Evolutionary conservation across 2,113 vertebrate species (phyloP).

Genomic region (Sarotherodon lohbergeri): DNA sequence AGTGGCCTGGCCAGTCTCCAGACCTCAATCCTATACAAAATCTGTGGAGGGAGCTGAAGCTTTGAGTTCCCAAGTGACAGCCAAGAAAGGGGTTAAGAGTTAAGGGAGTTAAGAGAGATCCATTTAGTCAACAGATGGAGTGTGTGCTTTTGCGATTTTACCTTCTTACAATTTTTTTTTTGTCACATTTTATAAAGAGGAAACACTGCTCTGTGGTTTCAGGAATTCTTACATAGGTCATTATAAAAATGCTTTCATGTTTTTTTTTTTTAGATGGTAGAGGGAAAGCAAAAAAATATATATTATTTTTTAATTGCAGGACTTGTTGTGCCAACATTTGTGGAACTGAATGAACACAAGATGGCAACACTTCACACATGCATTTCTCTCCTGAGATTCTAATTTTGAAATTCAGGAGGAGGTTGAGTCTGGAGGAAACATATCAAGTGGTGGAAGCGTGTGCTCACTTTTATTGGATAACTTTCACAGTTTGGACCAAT

Average conservation of each 20-base stretch:
- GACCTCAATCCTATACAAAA: background rate
- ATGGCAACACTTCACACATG: slow-evolving; percentile 19
- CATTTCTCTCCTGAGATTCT: slow-evolving; percentile 7
- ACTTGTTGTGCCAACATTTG: background rate
- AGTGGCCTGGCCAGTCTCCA: background rate
- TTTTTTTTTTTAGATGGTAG: background rate
- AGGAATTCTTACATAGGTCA: background rate
- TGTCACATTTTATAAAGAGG: background rate
- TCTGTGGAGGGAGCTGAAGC: background rate
- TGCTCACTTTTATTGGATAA: slow-evolving; percentile 52
- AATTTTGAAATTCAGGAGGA: slow-evolving; percentile 6
- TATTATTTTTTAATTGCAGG: background rate
- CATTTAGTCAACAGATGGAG: background rate
- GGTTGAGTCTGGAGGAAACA: background rate
- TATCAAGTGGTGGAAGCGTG: background rate
- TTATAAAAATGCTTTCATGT: background rate
- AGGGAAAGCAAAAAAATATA: background rate
- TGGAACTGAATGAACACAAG: slow-evolving; percentile 21
- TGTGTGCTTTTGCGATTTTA: background rate
- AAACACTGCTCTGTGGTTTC: background rate
- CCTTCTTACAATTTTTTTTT: background rate
- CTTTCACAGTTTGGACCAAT: slow-evolving; percentile 32
- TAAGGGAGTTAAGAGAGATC: background rate
- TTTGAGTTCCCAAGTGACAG: background rate
- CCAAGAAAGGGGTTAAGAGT: background rate